phyloP scores from a whole-genome alignment of 2,888 invertebrate species.

The Nymphalis c-album region DNA sequence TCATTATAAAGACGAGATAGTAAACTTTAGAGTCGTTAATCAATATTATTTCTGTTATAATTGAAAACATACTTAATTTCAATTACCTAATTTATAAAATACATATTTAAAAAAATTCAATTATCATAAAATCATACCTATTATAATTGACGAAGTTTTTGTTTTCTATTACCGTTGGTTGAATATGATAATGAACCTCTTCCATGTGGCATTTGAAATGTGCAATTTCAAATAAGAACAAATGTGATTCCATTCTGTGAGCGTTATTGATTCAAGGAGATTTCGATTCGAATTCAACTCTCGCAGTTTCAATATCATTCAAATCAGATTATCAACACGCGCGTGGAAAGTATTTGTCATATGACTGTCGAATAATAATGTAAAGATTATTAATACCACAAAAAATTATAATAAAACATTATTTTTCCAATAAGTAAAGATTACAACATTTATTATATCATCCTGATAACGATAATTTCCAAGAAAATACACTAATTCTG shows the following conservation, averaged over 20 bases:
- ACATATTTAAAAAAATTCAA: too few relatives aligned
- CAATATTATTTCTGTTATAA: too few relatives aligned
- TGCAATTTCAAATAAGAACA: constrained; percentile 14
- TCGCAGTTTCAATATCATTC: constrained; percentile 14
- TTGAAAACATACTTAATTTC: too few relatives aligned
- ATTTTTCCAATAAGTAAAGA: background rate
- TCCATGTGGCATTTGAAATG: background rate
- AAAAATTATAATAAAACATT: background rate
- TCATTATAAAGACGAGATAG: too few relatives aligned
- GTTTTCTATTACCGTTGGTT: too few relatives aligned
- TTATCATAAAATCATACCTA: too few relatives aligned
- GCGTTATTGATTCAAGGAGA: constrained; percentile 8
- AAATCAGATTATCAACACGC: constrained; percentile 11
- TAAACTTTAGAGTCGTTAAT: too few relatives aligned
- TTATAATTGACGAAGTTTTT: too few relatives aligned
- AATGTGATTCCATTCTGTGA: constrained; percentile 7
- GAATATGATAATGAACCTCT: too few relatives aligned
- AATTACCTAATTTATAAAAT: too few relatives aligned
- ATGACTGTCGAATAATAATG: constrained; percentile 5
- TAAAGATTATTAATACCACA: background rate
- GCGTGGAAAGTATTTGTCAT: constrained; percentile 5
- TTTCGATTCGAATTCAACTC: constrained; percentile 9
- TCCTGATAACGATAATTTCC: background rate
- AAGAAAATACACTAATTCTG: background rate
- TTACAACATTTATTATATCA: background rate